Percentiles rank a stretch among this genome's conserved stretches.
Evolutionary conservation across 2,113 vertebrate species (phyloP).

Genomic region (Paralichthys olivaceus): DNA sequence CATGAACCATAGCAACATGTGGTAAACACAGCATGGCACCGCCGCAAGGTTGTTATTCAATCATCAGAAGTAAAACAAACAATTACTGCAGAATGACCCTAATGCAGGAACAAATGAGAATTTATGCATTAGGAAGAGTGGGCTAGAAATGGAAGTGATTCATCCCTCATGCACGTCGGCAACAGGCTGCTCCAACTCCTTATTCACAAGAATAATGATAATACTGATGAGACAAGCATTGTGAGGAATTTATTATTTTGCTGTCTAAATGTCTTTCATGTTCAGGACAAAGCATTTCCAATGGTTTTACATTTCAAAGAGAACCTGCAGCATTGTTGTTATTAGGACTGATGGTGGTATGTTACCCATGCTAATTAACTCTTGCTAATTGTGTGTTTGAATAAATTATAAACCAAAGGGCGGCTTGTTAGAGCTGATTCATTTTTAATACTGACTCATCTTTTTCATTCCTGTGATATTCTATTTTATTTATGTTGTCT

Average conservation of each 20-base stretch:
- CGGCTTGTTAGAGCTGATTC: conserved; percentile 50
- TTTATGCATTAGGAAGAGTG: conserved; percentile 70
- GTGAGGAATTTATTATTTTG: conserved; percentile 68
- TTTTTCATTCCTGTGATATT: conserved; percentile 32
- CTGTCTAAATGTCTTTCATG: conserved; percentile 74
- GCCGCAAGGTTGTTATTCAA: conserved; percentile 70
- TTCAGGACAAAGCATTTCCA: conserved; percentile 74
- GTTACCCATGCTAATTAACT: conserved; percentile 74
- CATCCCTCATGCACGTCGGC: conserved; percentile 53
- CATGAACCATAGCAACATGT: conserved; percentile 76
- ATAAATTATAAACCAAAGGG: conserved; percentile 60
- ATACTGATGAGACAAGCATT: conserved; percentile 72
- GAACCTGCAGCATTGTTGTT: conserved; percentile 54
- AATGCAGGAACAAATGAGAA: conserved; percentile 74
- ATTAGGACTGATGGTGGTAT: conserved; percentile 70
- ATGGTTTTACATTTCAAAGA: conserved; percentile 83
- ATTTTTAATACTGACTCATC: conserved; percentile 46
- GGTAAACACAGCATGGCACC: conserved; percentile 71
- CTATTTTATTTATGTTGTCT: conserved; percentile 12
- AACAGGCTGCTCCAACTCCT: conserved; percentile 48
- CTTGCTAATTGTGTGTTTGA: conserved; percentile 64
- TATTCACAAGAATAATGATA: conserved; percentile 68
- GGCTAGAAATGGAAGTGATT: conserved; percentile 60
- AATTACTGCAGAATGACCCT: conserved; percentile 77
- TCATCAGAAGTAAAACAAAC: conserved; percentile 77